phyloP scores from a whole-genome alignment of 2,888 invertebrate species.

The Heliconius hortense region DNA sequence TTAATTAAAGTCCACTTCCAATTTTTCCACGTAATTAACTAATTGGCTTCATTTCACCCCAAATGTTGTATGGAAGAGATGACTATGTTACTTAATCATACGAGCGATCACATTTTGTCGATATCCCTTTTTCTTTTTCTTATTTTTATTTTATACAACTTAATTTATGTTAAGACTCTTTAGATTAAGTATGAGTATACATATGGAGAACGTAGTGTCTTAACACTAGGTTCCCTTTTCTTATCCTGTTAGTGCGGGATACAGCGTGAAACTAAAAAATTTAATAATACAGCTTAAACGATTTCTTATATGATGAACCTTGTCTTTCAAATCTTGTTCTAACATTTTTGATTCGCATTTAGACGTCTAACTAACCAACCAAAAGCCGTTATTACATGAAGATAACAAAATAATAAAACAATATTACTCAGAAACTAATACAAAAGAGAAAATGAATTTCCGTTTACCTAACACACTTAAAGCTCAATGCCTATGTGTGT shows the following conservation, averaged over 20 bases:
- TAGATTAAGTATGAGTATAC: too few relatives aligned
- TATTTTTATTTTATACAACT: not conserved
- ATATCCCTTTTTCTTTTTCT: not conserved
- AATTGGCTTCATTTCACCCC: constrained; percentile 4
- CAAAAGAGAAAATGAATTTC: constrained; percentile 13
- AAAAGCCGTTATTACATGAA: not conserved
- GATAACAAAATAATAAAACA: not conserved
- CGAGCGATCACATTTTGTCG: not conserved
- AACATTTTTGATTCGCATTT: not conserved
- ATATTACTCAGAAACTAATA: constrained; percentile 13
- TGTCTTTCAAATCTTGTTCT: not conserved
- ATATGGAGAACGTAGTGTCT: too few relatives aligned
- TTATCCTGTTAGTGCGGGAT: too few relatives aligned
- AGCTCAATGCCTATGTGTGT: not conserved
- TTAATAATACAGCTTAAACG: too few relatives aligned
- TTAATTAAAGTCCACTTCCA: not conserved
- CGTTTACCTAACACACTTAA: constrained; percentile 18
- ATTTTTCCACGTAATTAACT: not conserved
- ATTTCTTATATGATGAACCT: not conserved
- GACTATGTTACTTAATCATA: not conserved
- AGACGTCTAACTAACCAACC: not conserved
- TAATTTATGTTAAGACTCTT: not conserved
- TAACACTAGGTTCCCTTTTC: too few relatives aligned
- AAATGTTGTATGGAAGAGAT: not conserved
- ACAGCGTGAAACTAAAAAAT: too few relatives aligned